Evolutionary conservation across 2,797 vertebrate genomes (phyloP), one percentile per base, ranked within the genome.

Genomic region (Acropternis orthonyx): DNA sequence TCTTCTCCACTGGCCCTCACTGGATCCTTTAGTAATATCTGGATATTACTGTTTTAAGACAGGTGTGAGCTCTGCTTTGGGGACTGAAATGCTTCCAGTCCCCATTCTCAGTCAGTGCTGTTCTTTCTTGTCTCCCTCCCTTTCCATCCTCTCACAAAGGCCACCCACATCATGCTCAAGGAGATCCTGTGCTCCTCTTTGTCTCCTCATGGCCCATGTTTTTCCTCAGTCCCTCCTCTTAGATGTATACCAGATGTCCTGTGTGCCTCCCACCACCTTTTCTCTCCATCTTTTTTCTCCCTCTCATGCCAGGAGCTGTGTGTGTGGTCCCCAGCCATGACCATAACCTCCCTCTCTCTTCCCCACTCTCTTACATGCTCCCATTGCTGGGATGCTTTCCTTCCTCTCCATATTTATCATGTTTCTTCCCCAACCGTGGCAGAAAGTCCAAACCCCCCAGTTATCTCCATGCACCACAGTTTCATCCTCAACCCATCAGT

Each of bases 241-340:
- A 56, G 71, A 84, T 66, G 32, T 28, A 75, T 34, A 86, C 58
- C 86, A 92, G 83, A 90, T 78, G 65, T 74, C 37, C 71, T 19
- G 15, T 34, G 46, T 63, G 51, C 55, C 28, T 92, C 69, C 74
- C 78, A 76, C 32, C 36, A 85, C 68, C 34, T 91, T 91, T 87
- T 65, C 44, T 67, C 66, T 67, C 52, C n/a, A 18, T 71, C 81
- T 59, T 77, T 55, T 82, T 83, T 24, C 54, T 87, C 59, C 39
- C 36, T 78, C 28, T 82, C 71, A 37, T 1, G 4, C 24, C 82
- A 85, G 63, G 5, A 89, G 55, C 48, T 48, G 2, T 22, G 48
- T 82, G 63, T 85, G 75, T 76, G 88, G 88, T 82, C 67, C 34
- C 36, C 52, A 85, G 46, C 27, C 37, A 49, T 61, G 54, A 56